A percentile compares a stretch with the other conserved stretches of the same genome.
Conservation (phyloP, 1,140 invertebrate species). For the Aphis craccivora region DNA sequence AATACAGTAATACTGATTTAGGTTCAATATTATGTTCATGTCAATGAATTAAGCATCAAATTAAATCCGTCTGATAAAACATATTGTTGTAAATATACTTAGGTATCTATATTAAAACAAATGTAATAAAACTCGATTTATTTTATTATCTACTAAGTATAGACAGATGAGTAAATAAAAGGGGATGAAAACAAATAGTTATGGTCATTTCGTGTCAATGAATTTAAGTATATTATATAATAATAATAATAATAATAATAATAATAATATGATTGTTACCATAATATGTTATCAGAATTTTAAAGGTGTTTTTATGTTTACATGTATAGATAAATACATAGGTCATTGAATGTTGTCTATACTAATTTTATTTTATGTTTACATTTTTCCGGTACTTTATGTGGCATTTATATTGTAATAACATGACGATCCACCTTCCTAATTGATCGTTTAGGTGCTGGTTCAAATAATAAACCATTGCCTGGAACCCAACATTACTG, state of each 20-base stretch:
- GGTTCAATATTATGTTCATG: not conserved
- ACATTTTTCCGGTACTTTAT: constrained; percentile 34
- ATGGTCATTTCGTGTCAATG: not conserved
- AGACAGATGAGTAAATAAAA: not conserved
- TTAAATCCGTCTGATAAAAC: not conserved
- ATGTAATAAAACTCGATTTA: not conserved
- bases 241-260: too few species aligned
- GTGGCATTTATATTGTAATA: constrained; percentile 4
- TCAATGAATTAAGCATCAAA: not conserved
- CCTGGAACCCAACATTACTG: constrained; percentile 47
- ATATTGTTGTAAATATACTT: not conserved
- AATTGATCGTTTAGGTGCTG: constrained; percentile 52
- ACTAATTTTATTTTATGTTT: constrained; percentile 42
- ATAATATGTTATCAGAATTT: not conserved
- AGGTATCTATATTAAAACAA: not conserved
- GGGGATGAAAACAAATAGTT: not conserved
- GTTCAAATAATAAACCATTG: constrained; percentile 38
- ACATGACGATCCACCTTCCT: not conserved
- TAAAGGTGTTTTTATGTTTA: constrained; percentile 30
- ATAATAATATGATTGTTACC: not conserved
- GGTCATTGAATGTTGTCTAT: not conserved
- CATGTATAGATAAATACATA: not conserved
- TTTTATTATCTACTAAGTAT: not conserved
- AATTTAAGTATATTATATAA: not conserved
- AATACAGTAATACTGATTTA: not conserved